phyloP scores from a whole-genome alignment of 2,113 vertebrate genomes.

The Brienomyrus longianalis region DNA sequence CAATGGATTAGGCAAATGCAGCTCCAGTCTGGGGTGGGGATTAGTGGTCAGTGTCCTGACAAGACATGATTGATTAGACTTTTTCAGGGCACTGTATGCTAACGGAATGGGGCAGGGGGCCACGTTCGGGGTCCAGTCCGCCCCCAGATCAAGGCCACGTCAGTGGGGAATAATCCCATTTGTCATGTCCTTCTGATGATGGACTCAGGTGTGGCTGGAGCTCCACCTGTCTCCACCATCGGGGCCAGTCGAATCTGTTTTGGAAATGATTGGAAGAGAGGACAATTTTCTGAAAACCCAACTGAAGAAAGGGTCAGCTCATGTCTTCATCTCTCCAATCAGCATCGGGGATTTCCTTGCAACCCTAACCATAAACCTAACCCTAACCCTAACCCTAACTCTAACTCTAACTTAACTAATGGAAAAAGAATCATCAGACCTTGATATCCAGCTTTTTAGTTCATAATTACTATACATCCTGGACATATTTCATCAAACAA shows the following conservation, averaged over 20 bases:
- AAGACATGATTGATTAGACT: constrained; percentile 44
- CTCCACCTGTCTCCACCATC: not conserved
- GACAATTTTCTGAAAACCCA: not conserved
- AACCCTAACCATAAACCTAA: too few relatives aligned
- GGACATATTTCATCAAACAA: not conserved
- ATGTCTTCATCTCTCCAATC: not conserved
- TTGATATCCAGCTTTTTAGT: not conserved
- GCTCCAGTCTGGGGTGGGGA: constrained; percentile 26
- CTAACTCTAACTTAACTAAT: not conserved
- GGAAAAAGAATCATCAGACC: not conserved
- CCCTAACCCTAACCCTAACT: too few relatives aligned
- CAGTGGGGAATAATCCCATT: constrained; percentile 45
- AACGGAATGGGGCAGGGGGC: constrained; percentile 30
- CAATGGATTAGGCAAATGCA: constrained; percentile 55
- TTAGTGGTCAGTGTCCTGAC: constrained; percentile 48
- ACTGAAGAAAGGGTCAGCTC: not conserved
- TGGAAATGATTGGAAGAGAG: not conserved
- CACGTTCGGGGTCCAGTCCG: constrained; percentile 26
- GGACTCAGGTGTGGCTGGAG: constrained; percentile 18
- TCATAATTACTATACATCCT: not conserved
- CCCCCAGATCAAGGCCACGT: constrained; percentile 36
- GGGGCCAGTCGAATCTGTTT: not conserved
- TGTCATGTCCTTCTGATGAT: constrained; percentile 42
- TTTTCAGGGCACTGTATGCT: constrained; percentile 36
- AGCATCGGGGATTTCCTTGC: too few relatives aligned